Evolutionary conservation across 1,140 invertebrate genomes (phyloP), one percentile per base, ranked within the genome.

Genomic region (Ceratosolen fusciceps): DNA sequence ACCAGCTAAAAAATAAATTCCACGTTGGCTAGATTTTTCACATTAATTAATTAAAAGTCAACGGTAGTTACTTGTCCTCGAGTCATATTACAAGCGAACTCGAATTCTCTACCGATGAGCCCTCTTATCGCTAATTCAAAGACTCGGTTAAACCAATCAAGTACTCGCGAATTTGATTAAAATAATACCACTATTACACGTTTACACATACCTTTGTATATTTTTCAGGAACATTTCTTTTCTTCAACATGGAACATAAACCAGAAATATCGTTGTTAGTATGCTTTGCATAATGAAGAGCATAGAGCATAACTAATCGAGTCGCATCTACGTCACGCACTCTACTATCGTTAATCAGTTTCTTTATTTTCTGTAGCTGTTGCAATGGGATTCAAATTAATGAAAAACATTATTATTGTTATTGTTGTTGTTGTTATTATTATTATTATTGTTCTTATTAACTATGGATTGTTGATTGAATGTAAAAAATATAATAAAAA

Each of bases 241-340:
- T 93, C 83, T 94, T 94, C 62, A 98, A 91, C 65, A 94, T 91
- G 37, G 95, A 93, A 70, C 96, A 87, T 62, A 98, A 91, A 37
- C 92, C 91, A 9, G 91, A 90, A n/a, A 95, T 93, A 82, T 97
- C 97, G 88, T 96, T 97, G 87, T 94, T 97, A 70, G 94, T 94
- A 85, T 97, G 95, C 81, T 95, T 95, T 88, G 98, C 96, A 89
- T 98, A 99, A 62, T 96, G 93, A 34, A 99, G 89, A 2, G 96
- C 96, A 91, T 99, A 99, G 19, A 99, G 86, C 91, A 98, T 95
- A 0, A 99, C 96, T 65, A 99, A 91, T 83, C 97, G 94, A 1
- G 95, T 91, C 29, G 96, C 95, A 91, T 99, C 98, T 31, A 94
- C 90, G 79, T 96, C 91, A 77, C 94, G 91, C 3, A 98, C 92